Evolutionary conservation across 2,888 invertebrate species (phyloP).

Genomic region (Orthonevra nobilis): DNA sequence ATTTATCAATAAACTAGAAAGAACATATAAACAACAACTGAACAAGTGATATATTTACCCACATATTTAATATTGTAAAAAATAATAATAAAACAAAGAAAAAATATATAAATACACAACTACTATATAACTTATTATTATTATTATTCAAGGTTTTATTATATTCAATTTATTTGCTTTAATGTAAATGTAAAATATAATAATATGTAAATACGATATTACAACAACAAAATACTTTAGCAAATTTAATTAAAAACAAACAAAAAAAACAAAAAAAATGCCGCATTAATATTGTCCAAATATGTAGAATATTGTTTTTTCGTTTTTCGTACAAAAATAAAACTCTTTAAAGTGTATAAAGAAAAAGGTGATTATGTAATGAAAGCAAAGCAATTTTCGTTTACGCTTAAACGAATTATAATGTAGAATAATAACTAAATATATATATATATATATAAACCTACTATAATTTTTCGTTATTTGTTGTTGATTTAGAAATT

Average conservation of each 20-base stretch:
- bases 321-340: slow-evolving; percentile 5
- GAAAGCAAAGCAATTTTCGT: slow-evolving; percentile 20
- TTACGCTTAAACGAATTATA: slow-evolving; percentile 8
- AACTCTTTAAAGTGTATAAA: background rate
- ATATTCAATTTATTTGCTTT: slow-evolving; percentile 56
- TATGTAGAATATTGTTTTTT: slow-evolving; percentile 17
- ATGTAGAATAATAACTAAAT: background rate
- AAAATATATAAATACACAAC: slow-evolving; percentile 38
- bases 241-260: slow-evolving; percentile 29
- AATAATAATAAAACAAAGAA: slow-evolving; percentile 1
- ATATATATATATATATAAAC: background rate
- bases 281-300: slow-evolving; percentile 40
- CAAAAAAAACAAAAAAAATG: background rate
- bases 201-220: slow-evolving; percentile 56
- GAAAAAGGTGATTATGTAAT: background rate
- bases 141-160: slow-evolving; percentile 59
- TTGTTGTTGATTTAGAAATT: slow-evolving; percentile 16
- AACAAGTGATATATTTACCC: slow-evolving; percentile 70
- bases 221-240: slow-evolving; percentile 24
- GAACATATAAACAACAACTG: slow-evolving; percentile 58
- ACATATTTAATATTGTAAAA: slow-evolving; percentile 67
- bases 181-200: slow-evolving; percentile 41
- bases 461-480: background rate
- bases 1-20: slow-evolving; percentile 51
- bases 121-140: slow-evolving; percentile 10